Base-by-base conservation (phyloP, 2,888 invertebrate genomes). In the Agrochola lychnidis region DNA sequence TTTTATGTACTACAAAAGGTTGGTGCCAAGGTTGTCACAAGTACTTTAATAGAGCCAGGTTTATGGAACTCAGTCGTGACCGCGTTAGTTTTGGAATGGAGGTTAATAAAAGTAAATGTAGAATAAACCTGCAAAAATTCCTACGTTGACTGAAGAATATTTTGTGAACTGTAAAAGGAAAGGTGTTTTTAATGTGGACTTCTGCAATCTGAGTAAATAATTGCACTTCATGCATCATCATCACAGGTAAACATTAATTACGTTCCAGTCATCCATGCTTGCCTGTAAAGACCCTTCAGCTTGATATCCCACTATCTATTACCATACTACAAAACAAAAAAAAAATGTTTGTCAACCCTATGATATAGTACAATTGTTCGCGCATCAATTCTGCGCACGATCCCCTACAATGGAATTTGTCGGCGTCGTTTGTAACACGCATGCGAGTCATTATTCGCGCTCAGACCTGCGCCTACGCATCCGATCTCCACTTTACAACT, bases 371-470 rank as follows among this genome's bases (percentile, higher is more conserved):
- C 84, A 87, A 79, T 88, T 84, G 84, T 84, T 72, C 81, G 80
- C 81, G 80, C 86, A 88, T 88, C 81, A 91, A 92, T 92, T 93
- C 91, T 84, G 90, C 81, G 88, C 92, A 93, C 93, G 93, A 88
- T 81, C 81, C 66, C 73, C 66, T 63, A 89, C 91, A 93, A 92
- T 90, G 90, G 90, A 82, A 89, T 82, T 87, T 87, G 90, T 88
- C 90, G 88, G 89, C 84, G 72, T 89, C 91, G 84, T 88, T 88
- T 88, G 86, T 82, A 63, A 79, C 63, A 82, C 87, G 81, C 85
- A 91, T 90, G 92, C 90, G 87, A 90, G 78, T 85, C 89, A 91
- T 92, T 93, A 92, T 91, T 90, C 91, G 89, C 90, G 85, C 91
- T 89, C 86, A 79, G 84, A 86, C 84, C 84, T 85, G 84, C 87